Percentiles rank a stretch among this genome's conserved stretches.
These are phyloP conservation scores for Neria commutata DNA, from an alignment of 2,888 invertebrate genomes.

Conservation along the genomic window DNA sequence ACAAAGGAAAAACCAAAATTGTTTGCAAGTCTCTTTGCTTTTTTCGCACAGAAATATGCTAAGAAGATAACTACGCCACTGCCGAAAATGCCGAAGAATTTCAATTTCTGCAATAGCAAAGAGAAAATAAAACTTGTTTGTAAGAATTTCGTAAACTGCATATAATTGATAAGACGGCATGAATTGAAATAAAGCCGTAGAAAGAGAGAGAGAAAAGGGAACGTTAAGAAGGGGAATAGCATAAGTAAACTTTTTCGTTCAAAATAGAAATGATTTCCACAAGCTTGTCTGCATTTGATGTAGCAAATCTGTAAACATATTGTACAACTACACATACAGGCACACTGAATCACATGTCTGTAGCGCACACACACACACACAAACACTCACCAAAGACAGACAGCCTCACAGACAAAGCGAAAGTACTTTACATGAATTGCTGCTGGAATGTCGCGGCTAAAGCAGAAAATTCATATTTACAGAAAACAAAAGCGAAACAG, in stretches of 20 bases:
- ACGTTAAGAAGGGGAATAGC: too few species aligned
- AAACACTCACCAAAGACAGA: neutral
- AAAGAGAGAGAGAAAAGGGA: neutral
- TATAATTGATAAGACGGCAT: neutral
- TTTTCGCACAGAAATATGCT: constrained; percentile 25
- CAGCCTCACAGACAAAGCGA: neutral
- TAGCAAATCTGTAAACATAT: neutral
- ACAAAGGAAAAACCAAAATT: too few species aligned
- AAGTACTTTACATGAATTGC: neutral
- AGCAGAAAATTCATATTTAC: neutral
- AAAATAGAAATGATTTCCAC: neutral
- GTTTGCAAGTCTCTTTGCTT: too few species aligned
- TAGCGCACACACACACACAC: constrained; percentile 14
- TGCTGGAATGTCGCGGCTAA: neutral
- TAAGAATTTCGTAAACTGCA: neutral
- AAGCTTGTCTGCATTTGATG: constrained; percentile 1
- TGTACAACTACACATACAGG: too few species aligned
- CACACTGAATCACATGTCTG: constrained; percentile 39
- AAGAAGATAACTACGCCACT: too few species aligned
- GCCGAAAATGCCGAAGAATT: too few species aligned
- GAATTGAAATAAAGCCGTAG: neutral
- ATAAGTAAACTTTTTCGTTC: neutral
- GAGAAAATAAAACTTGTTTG: neutral
- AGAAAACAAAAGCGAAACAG: constrained; percentile 21
- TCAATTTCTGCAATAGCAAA: neutral